Base-by-base conservation (phyloP, 2,888 invertebrate genomes). In the Lumbricus terrestris region DNA sequence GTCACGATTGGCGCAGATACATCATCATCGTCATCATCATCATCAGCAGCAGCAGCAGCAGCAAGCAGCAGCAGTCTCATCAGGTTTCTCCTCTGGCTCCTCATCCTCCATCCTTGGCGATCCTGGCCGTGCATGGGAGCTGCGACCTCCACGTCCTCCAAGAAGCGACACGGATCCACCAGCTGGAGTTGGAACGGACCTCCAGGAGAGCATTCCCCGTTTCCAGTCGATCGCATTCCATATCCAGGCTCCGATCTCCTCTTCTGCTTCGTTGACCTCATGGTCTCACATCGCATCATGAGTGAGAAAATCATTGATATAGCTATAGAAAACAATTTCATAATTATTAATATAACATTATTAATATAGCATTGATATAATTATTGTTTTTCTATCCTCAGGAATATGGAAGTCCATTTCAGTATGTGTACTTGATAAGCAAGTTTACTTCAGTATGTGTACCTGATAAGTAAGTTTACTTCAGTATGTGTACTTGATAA, bases 191-290 rank as follows among this genome's bases (percentile, higher is more conserved):
- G 92, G 92, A 91, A 88, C 47, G 92, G 92, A 20, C 91, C 92
- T 18, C 90, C 92, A 47, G 92, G 92, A n/a, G 91, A 92, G 8
- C 92, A 92, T 90, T 92, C 92, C 23, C 91, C 91, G 69, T 91
- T 89, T 88, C 92, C 92, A 83, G 85, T 91, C 82, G 92, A 92
- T 90, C 82, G 88, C 88, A 90, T 91, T 42, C 91, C 91, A 88
- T 92, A 92, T 89, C 92, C 91, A n/a, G 92, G 92, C 20, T 90
- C 91, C 88, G 90, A 91, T 35, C 88, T 91, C 20, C 88, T 91
- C 82, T 92, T 92, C 92, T 92, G 92, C 91, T 92, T 91, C 90
- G 82, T 92, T 34, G 92, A 92, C 89, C 82, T 92, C 88, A 89
- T 92, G 89, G 91, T 90, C 88, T 83, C 88, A 47, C 92, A 91